Percentiles rank a stretch among this genome's conserved stretches.
Conservation (phyloP, 2,797 vertebrate species). For the Schizopygopsis pylzovi region DNA sequence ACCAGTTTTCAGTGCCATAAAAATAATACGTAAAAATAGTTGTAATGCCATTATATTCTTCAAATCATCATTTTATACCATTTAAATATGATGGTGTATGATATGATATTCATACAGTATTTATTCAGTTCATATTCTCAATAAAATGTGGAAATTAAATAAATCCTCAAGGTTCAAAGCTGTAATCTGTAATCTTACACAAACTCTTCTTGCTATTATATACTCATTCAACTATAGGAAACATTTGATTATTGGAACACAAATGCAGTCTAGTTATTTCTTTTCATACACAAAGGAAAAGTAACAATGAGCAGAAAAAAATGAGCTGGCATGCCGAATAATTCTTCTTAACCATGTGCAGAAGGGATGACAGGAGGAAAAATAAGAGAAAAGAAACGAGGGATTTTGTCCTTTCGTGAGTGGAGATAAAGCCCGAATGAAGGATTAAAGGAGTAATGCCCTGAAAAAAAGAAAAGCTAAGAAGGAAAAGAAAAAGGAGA, state of each 20-base stretch:
- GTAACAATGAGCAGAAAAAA: not conserved
- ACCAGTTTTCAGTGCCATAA: not conserved
- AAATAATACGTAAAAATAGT: not conserved
- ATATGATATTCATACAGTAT: not conserved
- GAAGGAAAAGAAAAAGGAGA: constrained; percentile 10
- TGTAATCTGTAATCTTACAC: not conserved
- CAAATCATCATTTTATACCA: not conserved
- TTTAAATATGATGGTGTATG: not conserved
- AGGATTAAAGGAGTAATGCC: constrained; percentile 30
- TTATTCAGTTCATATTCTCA: not conserved
- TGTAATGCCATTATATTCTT: not conserved
- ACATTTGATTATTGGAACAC: not conserved
- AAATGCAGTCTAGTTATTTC: not conserved
- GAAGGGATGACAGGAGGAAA: not conserved
- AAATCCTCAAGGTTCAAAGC: not conserved
- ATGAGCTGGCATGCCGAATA: not conserved
- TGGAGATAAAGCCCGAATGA: constrained; percentile 23
- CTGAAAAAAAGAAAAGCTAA: constrained; percentile 18
- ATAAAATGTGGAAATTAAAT: not conserved
- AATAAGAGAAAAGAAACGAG: constrained; percentile 17
- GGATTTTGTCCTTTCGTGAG: constrained; percentile 35
- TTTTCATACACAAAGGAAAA: not conserved
- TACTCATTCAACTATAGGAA: not conserved
- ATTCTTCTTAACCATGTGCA: constrained; percentile 4
- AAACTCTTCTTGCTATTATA: not conserved